Base-by-base conservation (phyloP, 2,888 invertebrate genomes). In the Gibbula magus region DNA sequence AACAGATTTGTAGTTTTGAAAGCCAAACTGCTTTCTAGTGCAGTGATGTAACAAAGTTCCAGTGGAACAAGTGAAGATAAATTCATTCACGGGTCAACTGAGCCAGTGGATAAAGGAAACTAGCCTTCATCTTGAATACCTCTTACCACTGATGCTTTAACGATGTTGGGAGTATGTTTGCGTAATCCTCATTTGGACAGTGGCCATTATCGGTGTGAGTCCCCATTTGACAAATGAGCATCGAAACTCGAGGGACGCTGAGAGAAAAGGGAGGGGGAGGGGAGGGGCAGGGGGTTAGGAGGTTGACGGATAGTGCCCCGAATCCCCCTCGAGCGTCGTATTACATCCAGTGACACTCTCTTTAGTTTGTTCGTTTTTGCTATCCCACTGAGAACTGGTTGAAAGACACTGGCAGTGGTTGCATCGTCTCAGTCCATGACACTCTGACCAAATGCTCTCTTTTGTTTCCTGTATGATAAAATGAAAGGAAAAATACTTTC, bases 341-440 rank as follows among this genome's bases (percentile, higher is more conserved):
- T 70, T 70, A 35, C 70, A 70, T 20, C 10, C 70, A 70, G 7
- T 70, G 70, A 70, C 70, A 70, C 70, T 20, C 70, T 35, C 70
- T 70, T 70, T 70, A 70, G 16, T 70, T 70, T 70, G 70, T 70
- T 70, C 70, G 70, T 70, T 70, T 70, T 70, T 25, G 70, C 16
- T 32, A 29, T 20, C 70, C 70, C 70, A 39, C 32, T 70, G 70
- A 70, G 70, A 35, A 32, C 18, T 35, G 10, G 35, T 39, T 5
- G 20, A 18, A 35, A 70, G 70, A 16, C 70, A 16, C 20, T 16
- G 35, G 35, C 70, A 39, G 32, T 39, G 70, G 10, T 45, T 45
- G 45, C 45, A 45, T 45, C 35, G 35, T 13, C 13, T 45, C 45
- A 10, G 1, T 45, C 10, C 1, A 45, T 5, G 45, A 10, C 10